phyloP scores from a whole-genome alignment of 2,797 vertebrate species.

The Streptopelia turtur region DNA sequence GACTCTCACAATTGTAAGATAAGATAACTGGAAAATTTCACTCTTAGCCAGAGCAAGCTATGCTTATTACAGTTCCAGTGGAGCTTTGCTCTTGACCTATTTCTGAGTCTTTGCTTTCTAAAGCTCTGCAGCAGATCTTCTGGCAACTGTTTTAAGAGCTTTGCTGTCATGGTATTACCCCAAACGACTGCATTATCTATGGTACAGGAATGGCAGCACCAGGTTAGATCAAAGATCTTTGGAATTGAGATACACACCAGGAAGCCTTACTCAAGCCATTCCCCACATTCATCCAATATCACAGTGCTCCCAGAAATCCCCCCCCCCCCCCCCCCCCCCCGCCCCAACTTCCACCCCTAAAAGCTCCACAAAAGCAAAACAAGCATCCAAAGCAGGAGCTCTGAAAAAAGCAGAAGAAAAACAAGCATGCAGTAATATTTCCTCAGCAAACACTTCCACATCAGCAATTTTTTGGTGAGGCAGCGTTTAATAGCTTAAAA shows the following conservation, averaged over 20 bases:
- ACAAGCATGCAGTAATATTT: neutral
- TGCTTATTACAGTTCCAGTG: neutral
- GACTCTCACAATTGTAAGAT: neutral
- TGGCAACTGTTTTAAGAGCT: neutral
- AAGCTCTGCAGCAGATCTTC: neutral
- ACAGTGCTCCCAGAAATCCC: neutral
- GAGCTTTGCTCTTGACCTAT: neutral
- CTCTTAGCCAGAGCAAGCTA: neutral
- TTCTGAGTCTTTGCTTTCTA: neutral
- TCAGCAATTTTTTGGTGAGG: neutral
- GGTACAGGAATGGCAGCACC: neutral
- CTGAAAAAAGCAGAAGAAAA: neutral
- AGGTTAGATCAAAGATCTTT: neutral
- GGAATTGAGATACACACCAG: neutral
- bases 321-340: neutral
- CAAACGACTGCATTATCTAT: neutral
- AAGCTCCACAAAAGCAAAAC: neutral
- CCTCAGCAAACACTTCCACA: neutral
- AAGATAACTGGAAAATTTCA: neutral
- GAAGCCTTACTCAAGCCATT: neutral
- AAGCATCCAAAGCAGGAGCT: neutral
- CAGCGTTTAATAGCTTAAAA: neutral
- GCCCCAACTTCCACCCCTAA: neutral
- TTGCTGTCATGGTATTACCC: neutral
- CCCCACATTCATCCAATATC: neutral